A percentile compares a stretch with the other conserved stretches of the same genome.
These are phyloP conservation scores for Perizoma affinitatum DNA, from an alignment of 2,888 invertebrate genomes.

Conservation along the genomic window DNA sequence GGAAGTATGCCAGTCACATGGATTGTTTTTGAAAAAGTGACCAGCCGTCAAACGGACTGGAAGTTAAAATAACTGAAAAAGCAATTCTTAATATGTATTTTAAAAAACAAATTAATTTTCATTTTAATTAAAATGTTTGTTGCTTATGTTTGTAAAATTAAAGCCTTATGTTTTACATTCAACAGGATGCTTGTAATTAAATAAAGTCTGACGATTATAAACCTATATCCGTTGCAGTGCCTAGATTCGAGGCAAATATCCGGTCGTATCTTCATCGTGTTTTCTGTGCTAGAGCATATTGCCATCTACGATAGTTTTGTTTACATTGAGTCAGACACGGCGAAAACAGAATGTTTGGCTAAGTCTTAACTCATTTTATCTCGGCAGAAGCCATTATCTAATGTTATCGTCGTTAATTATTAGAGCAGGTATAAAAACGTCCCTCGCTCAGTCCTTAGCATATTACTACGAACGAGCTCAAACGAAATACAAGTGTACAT, in stretches of 20 bases:
- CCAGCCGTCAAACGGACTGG: too few species aligned
- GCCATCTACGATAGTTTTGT: constrained; percentile 50
- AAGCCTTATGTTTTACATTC: too few species aligned
- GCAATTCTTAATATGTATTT: too few species aligned
- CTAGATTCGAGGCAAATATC: constrained; percentile 54
- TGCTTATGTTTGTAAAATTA: too few species aligned
- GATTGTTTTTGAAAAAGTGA: too few species aligned
- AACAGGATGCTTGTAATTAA: constrained; percentile 11
- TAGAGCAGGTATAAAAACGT: constrained; percentile 70
- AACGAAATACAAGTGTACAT: constrained; percentile 63
- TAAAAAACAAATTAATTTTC: too few species aligned
- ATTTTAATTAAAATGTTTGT: too few species aligned
- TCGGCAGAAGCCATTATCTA: constrained; percentile 71
- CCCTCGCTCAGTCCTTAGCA: constrained; percentile 51
- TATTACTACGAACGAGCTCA: constrained; percentile 76
- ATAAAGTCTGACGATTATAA: constrained; percentile 20
- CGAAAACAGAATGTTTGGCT: constrained; percentile 77
- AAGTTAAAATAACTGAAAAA: too few species aligned
- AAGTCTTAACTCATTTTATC: constrained; percentile 66
- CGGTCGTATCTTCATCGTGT: constrained; percentile 58
- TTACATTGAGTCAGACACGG: constrained; percentile 74
- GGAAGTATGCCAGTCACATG: too few species aligned
- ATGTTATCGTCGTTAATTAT: constrained; percentile 77
- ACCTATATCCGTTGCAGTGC: constrained; percentile 55
- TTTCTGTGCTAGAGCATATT: constrained; percentile 49